These are phyloP conservation scores for Desmophyllum pertusum DNA, from an alignment of 92 coral and sea anemone species.

Conservation along the genomic window DNA sequence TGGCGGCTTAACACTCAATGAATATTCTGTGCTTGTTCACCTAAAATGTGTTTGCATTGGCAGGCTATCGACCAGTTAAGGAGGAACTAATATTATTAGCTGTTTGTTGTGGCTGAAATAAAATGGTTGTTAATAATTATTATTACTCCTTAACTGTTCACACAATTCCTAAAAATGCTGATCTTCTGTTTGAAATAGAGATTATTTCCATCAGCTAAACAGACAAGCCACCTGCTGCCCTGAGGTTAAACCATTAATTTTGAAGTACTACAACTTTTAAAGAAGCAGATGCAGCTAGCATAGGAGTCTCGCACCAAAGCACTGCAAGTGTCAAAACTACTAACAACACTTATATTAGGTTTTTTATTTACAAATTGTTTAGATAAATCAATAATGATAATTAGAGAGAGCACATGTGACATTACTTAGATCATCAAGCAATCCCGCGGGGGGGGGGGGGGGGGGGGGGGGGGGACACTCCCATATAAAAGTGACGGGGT, in stretches of 20 bases:
- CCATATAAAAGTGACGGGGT: too few species aligned
- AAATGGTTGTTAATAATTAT: not conserved
- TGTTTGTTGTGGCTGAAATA: not conserved
- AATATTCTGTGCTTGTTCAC: too few species aligned
- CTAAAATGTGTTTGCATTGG: too few species aligned
- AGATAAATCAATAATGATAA: not conserved
- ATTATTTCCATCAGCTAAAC: constrained; percentile 45
- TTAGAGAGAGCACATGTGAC: not conserved
- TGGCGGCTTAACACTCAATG: too few species aligned
- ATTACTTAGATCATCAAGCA: too few species aligned
- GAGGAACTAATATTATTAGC: too few species aligned
- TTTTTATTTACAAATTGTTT: not conserved
- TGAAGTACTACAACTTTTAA: not conserved
- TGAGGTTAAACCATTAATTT: not conserved
- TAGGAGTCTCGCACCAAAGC: not conserved
- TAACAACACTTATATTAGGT: not conserved
- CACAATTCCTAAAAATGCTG: constrained; percentile 62
- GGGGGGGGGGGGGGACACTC: too few species aligned
- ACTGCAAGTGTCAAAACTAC: not conserved
- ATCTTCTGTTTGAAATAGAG: constrained; percentile 64
- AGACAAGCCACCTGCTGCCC: not conserved
- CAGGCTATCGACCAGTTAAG: too few species aligned
- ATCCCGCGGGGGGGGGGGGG: too few species aligned
- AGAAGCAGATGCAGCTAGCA: not conserved
- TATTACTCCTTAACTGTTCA: constrained; percentile 41